These are phyloP conservation scores for Eunapius fragilis DNA, from an alignment of 37 sponge, comb jelly and placozoan genomes.

Conservation along the genomic window DNA sequence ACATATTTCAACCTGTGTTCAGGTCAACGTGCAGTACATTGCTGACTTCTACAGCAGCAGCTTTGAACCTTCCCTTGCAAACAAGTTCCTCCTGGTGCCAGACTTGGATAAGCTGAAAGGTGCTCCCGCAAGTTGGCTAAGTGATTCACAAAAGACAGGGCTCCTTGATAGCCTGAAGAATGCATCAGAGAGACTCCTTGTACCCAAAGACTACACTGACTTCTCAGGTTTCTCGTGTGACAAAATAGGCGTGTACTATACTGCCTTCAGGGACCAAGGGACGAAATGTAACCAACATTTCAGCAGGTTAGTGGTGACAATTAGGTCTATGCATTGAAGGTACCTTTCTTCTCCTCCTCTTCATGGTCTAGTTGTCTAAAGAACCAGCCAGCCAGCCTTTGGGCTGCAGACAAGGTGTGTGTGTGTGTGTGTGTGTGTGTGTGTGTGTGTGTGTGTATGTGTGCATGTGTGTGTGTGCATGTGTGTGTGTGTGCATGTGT, in stretches of 20 bases:
- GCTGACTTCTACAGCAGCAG: constrained; percentile 61
- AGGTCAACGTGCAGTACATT: constrained; percentile 78
- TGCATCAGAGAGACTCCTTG: constrained; percentile 69
- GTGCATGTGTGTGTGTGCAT: constrained; percentile 42
- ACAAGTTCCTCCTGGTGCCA: constrained; percentile 71
- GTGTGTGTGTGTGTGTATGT: background rate
- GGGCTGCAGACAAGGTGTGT: constrained; percentile 62
- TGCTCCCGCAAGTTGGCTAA: background rate
- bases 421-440: background rate
- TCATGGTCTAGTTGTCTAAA: constrained; percentile 53
- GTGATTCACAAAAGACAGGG: background rate
- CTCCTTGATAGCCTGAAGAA: constrained; percentile 32
- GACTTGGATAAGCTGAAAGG: constrained; percentile 2
- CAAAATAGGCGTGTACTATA: constrained; percentile 71
- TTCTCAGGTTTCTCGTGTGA: constrained; percentile 64
- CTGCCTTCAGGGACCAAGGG: constrained; percentile 68
- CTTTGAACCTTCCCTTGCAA: constrained; percentile 22
- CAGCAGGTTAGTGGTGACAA: constrained; percentile 38
- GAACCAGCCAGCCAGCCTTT: constrained; percentile 69
- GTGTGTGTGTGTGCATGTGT: background rate
- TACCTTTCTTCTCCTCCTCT: background rate
- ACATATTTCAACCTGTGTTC: background rate
- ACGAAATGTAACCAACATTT: constrained; percentile 25
- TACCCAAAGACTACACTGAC: constrained; percentile 66
- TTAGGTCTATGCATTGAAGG: background rate